These are phyloP conservation scores for Zaprionus vittiger DNA, from an alignment of 1,140 invertebrate species.

Conservation along the genomic window DNA sequence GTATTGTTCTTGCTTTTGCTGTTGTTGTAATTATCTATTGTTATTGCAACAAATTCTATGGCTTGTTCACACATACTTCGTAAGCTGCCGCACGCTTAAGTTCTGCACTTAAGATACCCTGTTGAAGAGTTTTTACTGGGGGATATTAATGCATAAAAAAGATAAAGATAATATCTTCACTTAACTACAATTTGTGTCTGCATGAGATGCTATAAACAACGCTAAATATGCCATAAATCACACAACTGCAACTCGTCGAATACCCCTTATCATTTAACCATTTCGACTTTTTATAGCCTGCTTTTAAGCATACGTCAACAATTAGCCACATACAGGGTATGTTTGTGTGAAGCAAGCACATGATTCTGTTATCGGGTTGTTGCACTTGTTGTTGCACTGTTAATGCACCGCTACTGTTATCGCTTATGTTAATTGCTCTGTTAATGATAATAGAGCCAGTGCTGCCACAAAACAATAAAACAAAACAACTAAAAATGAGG, in stretches of 20 bases:
- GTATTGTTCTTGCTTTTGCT: constrained; percentile 27
- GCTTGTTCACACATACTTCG: constrained; percentile 37
- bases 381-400: constrained; percentile 26
- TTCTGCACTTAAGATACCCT: constrained; percentile 4
- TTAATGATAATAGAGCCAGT: constrained; percentile 36
- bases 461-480: background rate
- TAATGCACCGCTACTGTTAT: constrained; percentile 18
- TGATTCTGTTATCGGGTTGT: constrained; percentile 20
- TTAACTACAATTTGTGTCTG: background rate
- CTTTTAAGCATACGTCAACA: constrained; percentile 11
- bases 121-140: background rate
- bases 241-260: background rate
- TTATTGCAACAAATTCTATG: constrained; percentile 58
- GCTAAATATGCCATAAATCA: constrained; percentile 9
- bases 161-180: background rate
- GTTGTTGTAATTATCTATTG: constrained; percentile 52
- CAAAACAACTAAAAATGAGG: too few relatives aligned
- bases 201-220: constrained; percentile 1
- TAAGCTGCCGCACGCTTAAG: background rate
- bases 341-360: background rate
- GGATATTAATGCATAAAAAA: background rate
- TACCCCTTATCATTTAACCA: background rate
- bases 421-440: constrained; percentile 50
- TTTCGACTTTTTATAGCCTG: constrained; percentile 3
- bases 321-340: constrained; percentile 18